Conservation (phyloP, 2,888 invertebrate genomes). For the Danaus chrysippus region DNA sequence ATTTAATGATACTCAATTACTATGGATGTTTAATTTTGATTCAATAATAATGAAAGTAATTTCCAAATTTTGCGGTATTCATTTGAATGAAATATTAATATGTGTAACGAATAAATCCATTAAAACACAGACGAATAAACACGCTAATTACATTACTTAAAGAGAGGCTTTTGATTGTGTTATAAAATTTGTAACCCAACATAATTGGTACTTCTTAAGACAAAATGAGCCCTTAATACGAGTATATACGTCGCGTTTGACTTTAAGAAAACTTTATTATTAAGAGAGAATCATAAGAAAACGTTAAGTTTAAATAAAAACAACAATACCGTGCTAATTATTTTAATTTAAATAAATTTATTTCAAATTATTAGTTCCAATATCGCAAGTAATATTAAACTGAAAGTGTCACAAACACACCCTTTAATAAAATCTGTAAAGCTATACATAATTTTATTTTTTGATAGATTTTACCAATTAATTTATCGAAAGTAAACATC, state of each 20-base stretch:
- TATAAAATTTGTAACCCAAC: slow-evolving; percentile 4
- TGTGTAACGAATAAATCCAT: not conserved
- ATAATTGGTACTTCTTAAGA: slow-evolving; percentile 7
- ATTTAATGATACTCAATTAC: too few relatives aligned
- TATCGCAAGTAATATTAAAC: too few relatives aligned
- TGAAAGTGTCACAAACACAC: too few relatives aligned
- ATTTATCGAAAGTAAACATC: not conserved
- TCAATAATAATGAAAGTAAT: too few relatives aligned
- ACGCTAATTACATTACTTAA: slow-evolving; percentile 1
- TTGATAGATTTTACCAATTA: not conserved
- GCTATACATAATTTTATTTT: not conserved
- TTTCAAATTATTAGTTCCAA: too few relatives aligned
- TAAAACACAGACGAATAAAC: slow-evolving; percentile 2
- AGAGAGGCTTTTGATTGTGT: slow-evolving; percentile 6
- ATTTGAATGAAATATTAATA: too few relatives aligned
- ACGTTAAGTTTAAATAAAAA: not conserved
- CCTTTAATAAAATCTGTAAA: not conserved
- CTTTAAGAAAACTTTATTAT: slow-evolving; percentile 17
- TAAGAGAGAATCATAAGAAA: slow-evolving; percentile 8
- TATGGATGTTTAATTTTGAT: too few relatives aligned
- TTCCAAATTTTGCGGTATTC: too few relatives aligned
- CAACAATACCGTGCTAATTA: too few relatives aligned
- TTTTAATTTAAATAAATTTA: too few relatives aligned
- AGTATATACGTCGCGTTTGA: slow-evolving; percentile 10
- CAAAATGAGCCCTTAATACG: slow-evolving; percentile 13